These are phyloP conservation scores for Lamprologus speciosus DNA, from an alignment of 2,113 vertebrate genomes.

Conservation along the genomic window DNA sequence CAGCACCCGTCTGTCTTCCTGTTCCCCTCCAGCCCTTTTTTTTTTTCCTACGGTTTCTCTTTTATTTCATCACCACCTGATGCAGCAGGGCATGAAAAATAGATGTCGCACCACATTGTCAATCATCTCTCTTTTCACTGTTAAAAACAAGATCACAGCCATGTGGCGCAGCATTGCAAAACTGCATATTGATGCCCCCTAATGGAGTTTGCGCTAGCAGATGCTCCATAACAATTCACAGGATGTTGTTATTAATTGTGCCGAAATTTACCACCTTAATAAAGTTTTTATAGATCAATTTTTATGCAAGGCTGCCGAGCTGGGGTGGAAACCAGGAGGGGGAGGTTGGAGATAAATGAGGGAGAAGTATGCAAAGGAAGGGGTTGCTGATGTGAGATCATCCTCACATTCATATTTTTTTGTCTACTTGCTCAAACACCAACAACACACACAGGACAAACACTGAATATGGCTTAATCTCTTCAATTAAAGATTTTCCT, in stretches of 20 bases:
- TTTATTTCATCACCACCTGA: constrained; percentile 63
- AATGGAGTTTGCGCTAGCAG: constrained; percentile 54
- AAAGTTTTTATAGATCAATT: constrained; percentile 67
- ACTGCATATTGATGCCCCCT: constrained; percentile 48
- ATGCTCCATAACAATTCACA: constrained; percentile 62
- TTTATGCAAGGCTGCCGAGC: constrained; percentile 39
- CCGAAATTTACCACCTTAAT: constrained; percentile 64
- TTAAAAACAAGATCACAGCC: constrained; percentile 56
- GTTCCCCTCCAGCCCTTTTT: constrained; percentile 1
- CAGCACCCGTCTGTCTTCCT: not conserved
- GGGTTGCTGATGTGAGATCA: not conserved
- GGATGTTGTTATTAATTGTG: constrained; percentile 72
- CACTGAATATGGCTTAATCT: constrained; percentile 28
- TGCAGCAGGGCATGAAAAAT: constrained; percentile 53
- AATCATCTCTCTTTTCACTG: constrained; percentile 55
- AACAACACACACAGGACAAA: not conserved
- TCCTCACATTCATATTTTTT: not conserved
- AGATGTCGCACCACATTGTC: constrained; percentile 49
- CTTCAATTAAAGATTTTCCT: constrained; percentile 28
- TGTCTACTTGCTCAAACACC: not conserved
- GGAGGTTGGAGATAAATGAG: constrained; percentile 8
- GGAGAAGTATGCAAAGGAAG: not conserved
- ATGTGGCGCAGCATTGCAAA: not conserved
- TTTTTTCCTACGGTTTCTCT: constrained; percentile 13
- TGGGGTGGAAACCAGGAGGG: not conserved